Percentiles rank a stretch among this genome's conserved stretches.
Conservation (phyloP, 1,140 invertebrate genomes). For the Aphis gossypii region DNA sequence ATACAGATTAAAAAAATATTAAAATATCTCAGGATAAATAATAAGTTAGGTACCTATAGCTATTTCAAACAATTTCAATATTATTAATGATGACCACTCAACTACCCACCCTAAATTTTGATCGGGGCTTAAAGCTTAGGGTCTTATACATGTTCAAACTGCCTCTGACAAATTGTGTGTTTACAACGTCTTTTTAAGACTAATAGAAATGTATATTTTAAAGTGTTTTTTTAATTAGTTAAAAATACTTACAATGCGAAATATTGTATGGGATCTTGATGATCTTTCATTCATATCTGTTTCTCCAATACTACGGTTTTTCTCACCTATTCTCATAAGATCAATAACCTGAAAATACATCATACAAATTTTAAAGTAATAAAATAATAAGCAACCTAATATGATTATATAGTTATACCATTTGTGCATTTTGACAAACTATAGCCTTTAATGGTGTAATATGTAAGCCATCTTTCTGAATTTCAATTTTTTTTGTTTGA, state of each 20-base stretch:
- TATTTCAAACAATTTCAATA: no score
- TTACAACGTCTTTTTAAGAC: no score
- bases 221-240: not conserved
- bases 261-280: constrained; percentile 81
- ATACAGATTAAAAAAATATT: no score
- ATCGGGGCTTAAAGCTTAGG: no score
- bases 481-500: constrained; percentile 44
- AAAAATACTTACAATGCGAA: constrained; percentile 67
- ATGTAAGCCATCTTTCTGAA: constrained; percentile 56
- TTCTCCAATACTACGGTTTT: constrained; percentile 73
- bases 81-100: no score
- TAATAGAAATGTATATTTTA: no score
- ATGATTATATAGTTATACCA: constrained; percentile 70
- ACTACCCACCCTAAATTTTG: no score
- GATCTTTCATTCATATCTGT: constrained; percentile 83
- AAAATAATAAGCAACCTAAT: constrained; percentile 67
- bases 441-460: constrained; percentile 51
- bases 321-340: constrained; percentile 73
- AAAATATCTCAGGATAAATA: no score
- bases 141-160: no score
- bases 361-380: constrained; percentile 68
- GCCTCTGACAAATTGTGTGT: no score
- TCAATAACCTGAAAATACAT: constrained; percentile 69
- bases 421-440: constrained; percentile 54
- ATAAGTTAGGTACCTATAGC: no score